Conservation (phyloP, 2,888 invertebrate species). For the Noctua pronuba region DNA sequence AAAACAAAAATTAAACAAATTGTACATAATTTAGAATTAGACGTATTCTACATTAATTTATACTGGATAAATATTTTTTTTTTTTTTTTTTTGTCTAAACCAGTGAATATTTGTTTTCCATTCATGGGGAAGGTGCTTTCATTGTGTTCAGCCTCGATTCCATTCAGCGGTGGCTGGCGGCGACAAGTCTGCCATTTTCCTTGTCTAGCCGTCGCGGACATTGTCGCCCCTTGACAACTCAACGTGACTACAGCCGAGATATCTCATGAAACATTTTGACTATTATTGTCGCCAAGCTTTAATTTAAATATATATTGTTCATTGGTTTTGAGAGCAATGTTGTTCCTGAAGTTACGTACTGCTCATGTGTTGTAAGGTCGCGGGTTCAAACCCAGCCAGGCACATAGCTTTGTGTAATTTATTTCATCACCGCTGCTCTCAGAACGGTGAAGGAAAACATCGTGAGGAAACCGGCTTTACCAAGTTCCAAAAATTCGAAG, state of each 20-base stretch:
- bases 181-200: conserved; percentile 71
- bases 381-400: neutral
- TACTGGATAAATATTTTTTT: neutral
- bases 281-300: conserved; percentile 7
- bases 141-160: conserved; percentile 62
- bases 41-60: neutral
- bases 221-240: conserved; percentile 50
- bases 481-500: too few species aligned
- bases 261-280: conserved; percentile 39
- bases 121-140: conserved; percentile 59
- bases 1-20: conserved; percentile 1
- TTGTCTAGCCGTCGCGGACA: conserved; percentile 47
- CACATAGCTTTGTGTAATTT: too few species aligned
- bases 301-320: neutral
- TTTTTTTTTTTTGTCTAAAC: conserved; percentile 9
- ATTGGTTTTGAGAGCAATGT: neutral
- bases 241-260: conserved; percentile 32
- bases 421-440: neutral
- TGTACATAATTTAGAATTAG: neutral
- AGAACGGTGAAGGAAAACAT: neutral
- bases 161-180: conserved; percentile 68
- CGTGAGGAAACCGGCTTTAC: neutral
- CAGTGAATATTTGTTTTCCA: conserved; percentile 51
- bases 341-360: neutral
- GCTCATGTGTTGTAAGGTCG: neutral